Conservation (phyloP, 2,797 vertebrate genomes). For the Pangasius macronema region DNA sequence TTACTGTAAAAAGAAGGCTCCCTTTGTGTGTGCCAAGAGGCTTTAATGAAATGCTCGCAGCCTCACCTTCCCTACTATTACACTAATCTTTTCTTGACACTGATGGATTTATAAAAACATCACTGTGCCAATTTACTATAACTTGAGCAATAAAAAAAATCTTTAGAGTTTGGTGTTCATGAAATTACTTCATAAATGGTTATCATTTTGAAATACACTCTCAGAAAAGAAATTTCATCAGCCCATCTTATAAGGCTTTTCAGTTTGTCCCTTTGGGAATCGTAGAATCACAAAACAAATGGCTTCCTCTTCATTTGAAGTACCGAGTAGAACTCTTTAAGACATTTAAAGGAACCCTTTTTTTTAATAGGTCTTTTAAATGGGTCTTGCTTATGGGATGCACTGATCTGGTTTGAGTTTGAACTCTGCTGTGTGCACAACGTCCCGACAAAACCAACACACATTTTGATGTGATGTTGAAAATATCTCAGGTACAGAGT, state of each 20-base stretch:
- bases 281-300: background rate
- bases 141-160: background rate
- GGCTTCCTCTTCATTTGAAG: background rate
- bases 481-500: background rate
- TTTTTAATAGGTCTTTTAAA: no score
- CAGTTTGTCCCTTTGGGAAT: no score
- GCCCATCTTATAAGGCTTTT: background rate
- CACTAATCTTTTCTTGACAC: background rate
- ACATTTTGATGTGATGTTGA: background rate
- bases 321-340: no score
- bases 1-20: background rate
- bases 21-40: background rate
- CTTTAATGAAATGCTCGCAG: background rate
- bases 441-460: no score
- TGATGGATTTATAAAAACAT: background rate
- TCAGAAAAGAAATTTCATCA: background rate
- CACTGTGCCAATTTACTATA: background rate
- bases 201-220: background rate
- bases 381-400: no score
- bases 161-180: background rate
- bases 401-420: no score
- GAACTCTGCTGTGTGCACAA: no score
- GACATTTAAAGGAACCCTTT: no score
- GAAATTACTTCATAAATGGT: background rate
- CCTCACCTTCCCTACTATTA: background rate